These are phyloP conservation scores for Tachina grossa DNA, from an alignment of 2,888 invertebrate species.

Conservation along the genomic window DNA sequence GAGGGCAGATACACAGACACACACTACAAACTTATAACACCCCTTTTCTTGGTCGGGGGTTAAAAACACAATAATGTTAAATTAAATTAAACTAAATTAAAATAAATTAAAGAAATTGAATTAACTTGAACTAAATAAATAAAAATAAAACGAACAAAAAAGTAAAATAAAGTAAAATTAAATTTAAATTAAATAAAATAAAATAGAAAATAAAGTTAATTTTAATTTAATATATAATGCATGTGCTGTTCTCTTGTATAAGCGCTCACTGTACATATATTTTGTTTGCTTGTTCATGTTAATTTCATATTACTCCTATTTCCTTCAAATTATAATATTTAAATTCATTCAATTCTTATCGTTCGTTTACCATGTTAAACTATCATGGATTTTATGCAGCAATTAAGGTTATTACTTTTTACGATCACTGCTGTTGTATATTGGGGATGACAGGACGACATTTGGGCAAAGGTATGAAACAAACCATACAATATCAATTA, in stretches of 20 bases:
- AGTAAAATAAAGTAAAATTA: too few species aligned
- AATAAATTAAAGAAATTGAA: too few species aligned
- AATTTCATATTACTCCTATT: not conserved
- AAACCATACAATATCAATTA: conserved; percentile 50
- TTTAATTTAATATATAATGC: too few species aligned
- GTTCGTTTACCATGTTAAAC: conserved; percentile 26
- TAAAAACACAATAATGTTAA: too few species aligned
- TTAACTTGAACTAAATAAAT: too few species aligned
- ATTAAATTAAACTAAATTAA: too few species aligned
- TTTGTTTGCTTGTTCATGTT: not conserved
- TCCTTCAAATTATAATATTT: not conserved
- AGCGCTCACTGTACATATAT: not conserved
- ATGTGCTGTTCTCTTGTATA: not conserved
- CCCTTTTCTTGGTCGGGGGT: too few species aligned
- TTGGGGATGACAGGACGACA: not conserved
- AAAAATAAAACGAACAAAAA: too few species aligned
- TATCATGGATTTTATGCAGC: conserved; percentile 19
- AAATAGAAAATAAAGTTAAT: too few species aligned
- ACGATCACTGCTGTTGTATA: conserved; percentile 34
- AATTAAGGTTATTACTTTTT: conserved; percentile 44
- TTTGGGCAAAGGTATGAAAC: not conserved
- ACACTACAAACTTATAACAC: too few species aligned
- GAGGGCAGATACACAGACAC: too few species aligned
- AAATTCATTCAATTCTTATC: conserved; percentile 10
- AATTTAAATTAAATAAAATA: too few species aligned